Conservation (phyloP, 2,797 vertebrate species). For the Sebastes goodei region DNA sequence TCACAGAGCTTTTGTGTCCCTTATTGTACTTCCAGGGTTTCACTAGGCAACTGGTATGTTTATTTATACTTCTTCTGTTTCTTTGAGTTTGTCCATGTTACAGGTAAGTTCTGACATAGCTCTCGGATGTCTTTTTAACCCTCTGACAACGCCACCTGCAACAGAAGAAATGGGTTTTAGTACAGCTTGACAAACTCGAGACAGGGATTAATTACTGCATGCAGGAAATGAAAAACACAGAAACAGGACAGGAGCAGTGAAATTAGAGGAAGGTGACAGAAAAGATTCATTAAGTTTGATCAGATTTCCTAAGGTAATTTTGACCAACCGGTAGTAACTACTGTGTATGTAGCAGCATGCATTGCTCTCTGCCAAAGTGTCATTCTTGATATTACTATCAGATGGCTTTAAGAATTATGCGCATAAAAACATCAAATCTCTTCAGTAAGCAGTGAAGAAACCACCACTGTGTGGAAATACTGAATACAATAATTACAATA, state of each 20-base stretch:
- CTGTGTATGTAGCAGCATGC: too few relatives aligned
- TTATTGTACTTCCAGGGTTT: slow-evolving; percentile 80
- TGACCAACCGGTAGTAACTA: too few relatives aligned
- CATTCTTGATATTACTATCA: too few relatives aligned
- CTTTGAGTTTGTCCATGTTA: slow-evolving; percentile 61
- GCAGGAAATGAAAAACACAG: not conserved
- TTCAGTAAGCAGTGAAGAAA: too few relatives aligned
- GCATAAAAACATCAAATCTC: too few relatives aligned
- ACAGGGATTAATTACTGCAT: not conserved
- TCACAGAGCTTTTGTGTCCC: slow-evolving; percentile 89
- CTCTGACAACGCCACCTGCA: slow-evolving; percentile 94
- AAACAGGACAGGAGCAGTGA: not conserved
- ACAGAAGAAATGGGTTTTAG: slow-evolving; percentile 48
- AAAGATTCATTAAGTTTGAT: not conserved
- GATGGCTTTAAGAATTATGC: too few relatives aligned
- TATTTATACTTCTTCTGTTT: slow-evolving; percentile 54
- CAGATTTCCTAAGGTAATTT: too few relatives aligned
- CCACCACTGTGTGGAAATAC: too few relatives aligned
- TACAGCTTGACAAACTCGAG: not conserved
- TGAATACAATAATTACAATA: too few relatives aligned
- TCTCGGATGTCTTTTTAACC: slow-evolving; percentile 78
- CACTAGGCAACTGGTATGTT: slow-evolving; percentile 89
- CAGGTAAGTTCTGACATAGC: slow-evolving; percentile 65
- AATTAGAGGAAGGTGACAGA: not conserved
- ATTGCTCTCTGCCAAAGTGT: too few relatives aligned